Conservation (phyloP, 2,888 invertebrate genomes). For the Lithosia quadra region DNA sequence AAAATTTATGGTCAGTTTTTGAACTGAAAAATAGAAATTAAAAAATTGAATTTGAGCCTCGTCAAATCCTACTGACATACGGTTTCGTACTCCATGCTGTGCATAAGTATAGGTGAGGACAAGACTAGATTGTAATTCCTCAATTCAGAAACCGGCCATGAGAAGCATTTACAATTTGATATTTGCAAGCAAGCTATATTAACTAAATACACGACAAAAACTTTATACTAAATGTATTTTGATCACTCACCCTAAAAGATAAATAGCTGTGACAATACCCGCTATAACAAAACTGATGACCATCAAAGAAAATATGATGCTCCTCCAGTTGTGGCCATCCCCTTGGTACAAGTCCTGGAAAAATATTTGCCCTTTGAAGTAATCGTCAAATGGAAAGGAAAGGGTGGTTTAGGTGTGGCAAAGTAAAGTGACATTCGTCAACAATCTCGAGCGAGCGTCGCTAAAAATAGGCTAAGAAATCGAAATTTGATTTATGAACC, state of each 20-base stretch:
- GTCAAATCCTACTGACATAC: too few species aligned
- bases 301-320: constrained; percentile 94
- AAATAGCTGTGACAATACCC: constrained; percentile 95
- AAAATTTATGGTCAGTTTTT: too few species aligned
- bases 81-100: too few species aligned
- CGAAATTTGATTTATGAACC: constrained; percentile 58
- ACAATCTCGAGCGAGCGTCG: constrained; percentile 36
- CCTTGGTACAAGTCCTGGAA: constrained; percentile 92
- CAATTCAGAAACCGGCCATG: too few species aligned
- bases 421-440: constrained; percentile 45
- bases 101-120: too few species aligned
- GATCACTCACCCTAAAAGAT: constrained; percentile 91
- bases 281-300: constrained; percentile 95
- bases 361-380: constrained; percentile 28
- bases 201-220: too few species aligned
- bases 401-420: constrained; percentile 27
- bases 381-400: constrained; percentile 15
- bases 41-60: too few species aligned
- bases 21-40: too few species aligned
- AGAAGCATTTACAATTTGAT: too few species aligned
- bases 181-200: background rate
- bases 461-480: constrained; percentile 53
- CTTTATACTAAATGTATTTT: constrained; percentile 1
- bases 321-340: constrained; percentile 96
- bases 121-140: too few species aligned